Evolutionary conservation across 2,797 vertebrate species (phyloP).

Genomic region (Dromococcyx pavoninus): DNA sequence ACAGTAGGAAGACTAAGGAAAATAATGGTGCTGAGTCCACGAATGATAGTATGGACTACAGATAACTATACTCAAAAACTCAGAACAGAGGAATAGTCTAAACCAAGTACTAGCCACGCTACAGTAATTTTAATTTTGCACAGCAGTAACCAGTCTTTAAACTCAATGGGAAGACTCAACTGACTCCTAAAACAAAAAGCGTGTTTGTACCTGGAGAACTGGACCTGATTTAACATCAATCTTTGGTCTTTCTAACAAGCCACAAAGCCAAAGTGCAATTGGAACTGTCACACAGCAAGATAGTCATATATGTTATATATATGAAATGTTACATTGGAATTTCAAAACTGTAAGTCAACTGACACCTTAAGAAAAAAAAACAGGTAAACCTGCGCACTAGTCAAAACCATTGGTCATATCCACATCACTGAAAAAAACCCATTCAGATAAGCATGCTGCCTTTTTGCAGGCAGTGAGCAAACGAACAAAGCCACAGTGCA

Average conservation of each 20-base stretch:
- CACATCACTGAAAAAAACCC: background rate
- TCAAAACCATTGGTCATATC: background rate
- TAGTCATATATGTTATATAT: accelerated
- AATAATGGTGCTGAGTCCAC: background rate
- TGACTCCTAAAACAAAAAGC: background rate
- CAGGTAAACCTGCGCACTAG: background rate
- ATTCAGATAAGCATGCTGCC: background rate
- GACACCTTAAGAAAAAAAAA: background rate
- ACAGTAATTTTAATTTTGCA: background rate
- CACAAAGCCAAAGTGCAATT: background rate
- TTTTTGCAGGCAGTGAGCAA: background rate
- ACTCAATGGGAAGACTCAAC: background rate
- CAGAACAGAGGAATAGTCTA: background rate
- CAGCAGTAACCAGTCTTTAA: background rate
- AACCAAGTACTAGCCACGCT: background rate
- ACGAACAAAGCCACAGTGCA: background rate
- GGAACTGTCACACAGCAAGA: background rate
- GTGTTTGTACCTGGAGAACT: background rate
- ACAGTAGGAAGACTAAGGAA: background rate
- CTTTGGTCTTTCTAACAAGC: background rate
- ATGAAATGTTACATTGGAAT: background rate
- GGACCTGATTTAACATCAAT: background rate
- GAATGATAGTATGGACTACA: background rate
- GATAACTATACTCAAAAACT: background rate
- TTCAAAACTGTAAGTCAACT: background rate